Evolutionary conservation across 2,113 vertebrate species (phyloP).

Genomic region (Clarias macrocephalus): DNA sequence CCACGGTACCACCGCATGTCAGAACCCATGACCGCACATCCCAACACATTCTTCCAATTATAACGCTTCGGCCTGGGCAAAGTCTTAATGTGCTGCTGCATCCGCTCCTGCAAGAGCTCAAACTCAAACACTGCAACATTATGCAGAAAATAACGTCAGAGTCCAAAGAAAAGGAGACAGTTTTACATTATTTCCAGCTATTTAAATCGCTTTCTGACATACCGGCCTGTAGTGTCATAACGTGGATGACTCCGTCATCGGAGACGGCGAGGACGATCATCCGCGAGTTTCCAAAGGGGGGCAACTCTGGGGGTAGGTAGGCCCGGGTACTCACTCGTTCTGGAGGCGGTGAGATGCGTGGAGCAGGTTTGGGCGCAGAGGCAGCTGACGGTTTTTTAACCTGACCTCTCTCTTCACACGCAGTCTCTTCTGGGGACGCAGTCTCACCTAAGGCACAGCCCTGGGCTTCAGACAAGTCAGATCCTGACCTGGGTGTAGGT

Average conservation of each 20-base stretch:
- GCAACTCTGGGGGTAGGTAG: constrained; percentile 80
- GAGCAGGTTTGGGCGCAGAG: constrained; percentile 36
- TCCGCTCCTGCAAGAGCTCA: constrained; percentile 72
- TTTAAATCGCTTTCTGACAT: neutral
- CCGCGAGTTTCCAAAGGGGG: constrained; percentile 65
- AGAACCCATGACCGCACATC: constrained; percentile 85
- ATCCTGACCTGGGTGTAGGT: neutral
- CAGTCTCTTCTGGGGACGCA: neutral
- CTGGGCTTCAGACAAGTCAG: neutral
- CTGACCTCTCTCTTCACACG: constrained; percentile 29
- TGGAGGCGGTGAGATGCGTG: constrained; percentile 46
- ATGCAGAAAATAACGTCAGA: neutral
- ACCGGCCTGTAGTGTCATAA: constrained; percentile 74
- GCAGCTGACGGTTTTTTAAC: neutral
- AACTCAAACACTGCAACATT: constrained; percentile 72
- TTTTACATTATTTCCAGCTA: neutral
- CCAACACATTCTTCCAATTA: constrained; percentile 82
- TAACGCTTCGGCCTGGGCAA: constrained; percentile 82
- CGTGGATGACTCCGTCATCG: constrained; percentile 82
- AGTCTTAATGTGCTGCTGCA: constrained; percentile 80
- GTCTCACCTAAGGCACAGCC: neutral
- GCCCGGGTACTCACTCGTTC: constrained; percentile 62
- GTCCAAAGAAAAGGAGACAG: neutral
- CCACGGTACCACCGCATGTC: constrained; percentile 89
- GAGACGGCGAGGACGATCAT: constrained; percentile 78